Percentiles rank a stretch among this genome's conserved stretches.
phyloP scores from a whole-genome alignment of 2,113 vertebrate genomes.

The Phainopepla nitens region DNA sequence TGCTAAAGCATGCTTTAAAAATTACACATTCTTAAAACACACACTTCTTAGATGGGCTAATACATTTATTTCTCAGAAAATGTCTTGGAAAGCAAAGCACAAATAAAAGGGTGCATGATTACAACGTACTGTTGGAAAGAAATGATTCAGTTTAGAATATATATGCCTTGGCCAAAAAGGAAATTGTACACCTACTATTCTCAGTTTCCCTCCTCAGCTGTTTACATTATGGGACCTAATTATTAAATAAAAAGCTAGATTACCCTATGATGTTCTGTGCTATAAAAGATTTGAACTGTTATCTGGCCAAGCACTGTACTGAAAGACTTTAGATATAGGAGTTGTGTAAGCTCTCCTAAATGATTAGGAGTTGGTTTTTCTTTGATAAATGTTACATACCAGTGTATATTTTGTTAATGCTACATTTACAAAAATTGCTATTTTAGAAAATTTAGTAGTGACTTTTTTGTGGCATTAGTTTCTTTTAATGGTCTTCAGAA shows the following conservation, averaged over 20 bases:
- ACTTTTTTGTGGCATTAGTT: neutral
- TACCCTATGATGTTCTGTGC: neutral
- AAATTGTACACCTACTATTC: constrained; percentile 39
- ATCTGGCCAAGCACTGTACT: neutral
- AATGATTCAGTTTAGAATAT: neutral
- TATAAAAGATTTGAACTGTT: neutral
- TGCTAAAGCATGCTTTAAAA: neutral
- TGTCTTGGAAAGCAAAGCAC: neutral
- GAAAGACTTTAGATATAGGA: neutral
- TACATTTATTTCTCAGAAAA: neutral
- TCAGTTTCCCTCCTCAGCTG: neutral
- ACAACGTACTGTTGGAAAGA: neutral
- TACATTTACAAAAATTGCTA: neutral
- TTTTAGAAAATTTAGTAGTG: neutral
- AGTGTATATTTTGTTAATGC: neutral
- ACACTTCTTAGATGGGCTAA: neutral
- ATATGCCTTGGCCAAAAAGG: neutral
- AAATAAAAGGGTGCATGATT: neutral
- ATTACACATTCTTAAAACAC: neutral
- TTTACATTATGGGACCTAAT: neutral
- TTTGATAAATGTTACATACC: neutral
- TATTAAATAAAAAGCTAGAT: constrained; percentile 12
- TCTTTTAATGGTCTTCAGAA: neutral
- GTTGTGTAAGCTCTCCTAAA: neutral
- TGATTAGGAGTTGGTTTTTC: neutral